phyloP scores from a whole-genome alignment of 1,140 invertebrate species.

The Zaprionus africanus region DNA sequence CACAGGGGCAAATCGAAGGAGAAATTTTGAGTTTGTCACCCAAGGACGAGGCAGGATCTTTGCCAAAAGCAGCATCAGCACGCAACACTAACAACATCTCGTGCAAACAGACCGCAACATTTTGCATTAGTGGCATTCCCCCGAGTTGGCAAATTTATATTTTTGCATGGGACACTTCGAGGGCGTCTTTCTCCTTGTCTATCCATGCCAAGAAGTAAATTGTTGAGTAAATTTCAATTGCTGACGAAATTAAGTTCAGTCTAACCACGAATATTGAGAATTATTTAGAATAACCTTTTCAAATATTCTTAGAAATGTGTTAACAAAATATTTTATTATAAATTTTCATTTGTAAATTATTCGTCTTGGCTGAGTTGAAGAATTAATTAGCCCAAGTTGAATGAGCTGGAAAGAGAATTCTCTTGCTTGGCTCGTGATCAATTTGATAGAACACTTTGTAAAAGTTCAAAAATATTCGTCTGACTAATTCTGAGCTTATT shows the following conservation, averaged over 20 bases:
- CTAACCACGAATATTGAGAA: no score
- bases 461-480: background rate
- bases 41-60: slow-evolving; percentile 58
- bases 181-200: slow-evolving; percentile 10
- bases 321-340: background rate
- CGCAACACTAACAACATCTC: slow-evolving; percentile 34
- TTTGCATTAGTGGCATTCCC: slow-evolving; percentile 66
- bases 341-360: background rate
- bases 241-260: background rate
- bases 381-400: background rate
- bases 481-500: background rate
- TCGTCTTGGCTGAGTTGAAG: background rate
- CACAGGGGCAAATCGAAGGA: slow-evolving; percentile 63
- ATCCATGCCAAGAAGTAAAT: slow-evolving; percentile 36
- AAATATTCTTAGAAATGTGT: background rate
- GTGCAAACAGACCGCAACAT: slow-evolving; percentile 79
- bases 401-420: background rate
- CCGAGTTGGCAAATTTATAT: slow-evolving; percentile 30
- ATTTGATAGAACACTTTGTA: background rate
- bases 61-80: slow-evolving; percentile 57
- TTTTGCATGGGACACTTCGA: slow-evolving; percentile 12
- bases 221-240: background rate
- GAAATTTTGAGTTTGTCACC: slow-evolving; percentile 37
- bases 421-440: background rate
- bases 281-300: background rate